A percentile compares a stretch with the other conserved stretches of the same genome.
Evolutionary conservation across 2,888 invertebrate genomes (phyloP).

Genomic region (Leptopilina drosophilae): DNA sequence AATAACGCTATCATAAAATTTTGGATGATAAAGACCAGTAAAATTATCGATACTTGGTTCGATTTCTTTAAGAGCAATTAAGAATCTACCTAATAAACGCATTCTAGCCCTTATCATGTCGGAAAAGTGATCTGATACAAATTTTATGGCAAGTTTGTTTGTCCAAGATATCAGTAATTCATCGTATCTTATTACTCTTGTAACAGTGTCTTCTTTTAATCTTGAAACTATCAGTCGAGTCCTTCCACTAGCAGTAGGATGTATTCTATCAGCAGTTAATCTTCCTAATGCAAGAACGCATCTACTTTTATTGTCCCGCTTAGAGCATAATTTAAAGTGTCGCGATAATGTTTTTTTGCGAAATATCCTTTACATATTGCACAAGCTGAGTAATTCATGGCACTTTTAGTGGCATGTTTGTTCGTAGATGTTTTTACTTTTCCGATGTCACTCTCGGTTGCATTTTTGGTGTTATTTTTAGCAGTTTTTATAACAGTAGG

Average conservation of each 20-base stretch:
- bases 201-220: background rate
- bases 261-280: background rate
- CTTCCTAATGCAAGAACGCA: background rate
- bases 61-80: constrained; percentile 1
- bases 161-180: background rate
- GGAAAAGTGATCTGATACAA: background rate
- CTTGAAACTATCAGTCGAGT: background rate
- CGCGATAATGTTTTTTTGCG: too few relatives aligned
- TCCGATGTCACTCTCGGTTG: too few relatives aligned
- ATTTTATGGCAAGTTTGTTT: background rate
- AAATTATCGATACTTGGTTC: constrained; percentile 45
- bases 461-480: too few relatives aligned
- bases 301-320: background rate
- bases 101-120: background rate
- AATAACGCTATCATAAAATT: constrained; percentile 40
- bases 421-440: too few relatives aligned
- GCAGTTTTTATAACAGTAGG: too few relatives aligned
- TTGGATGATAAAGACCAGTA: constrained; percentile 42
- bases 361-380: too few relatives aligned
- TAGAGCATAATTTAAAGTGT: too few relatives aligned
- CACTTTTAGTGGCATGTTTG: too few relatives aligned
- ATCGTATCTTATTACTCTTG: background rate
- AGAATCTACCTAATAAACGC: constrained; percentile 40
- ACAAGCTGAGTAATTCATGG: too few relatives aligned
- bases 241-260: background rate